A percentile compares a stretch with the other conserved stretches of the same genome.
Evolutionary conservation across 2,113 vertebrate species (phyloP).

Genomic region (Tauraco erythrolophus): DNA sequence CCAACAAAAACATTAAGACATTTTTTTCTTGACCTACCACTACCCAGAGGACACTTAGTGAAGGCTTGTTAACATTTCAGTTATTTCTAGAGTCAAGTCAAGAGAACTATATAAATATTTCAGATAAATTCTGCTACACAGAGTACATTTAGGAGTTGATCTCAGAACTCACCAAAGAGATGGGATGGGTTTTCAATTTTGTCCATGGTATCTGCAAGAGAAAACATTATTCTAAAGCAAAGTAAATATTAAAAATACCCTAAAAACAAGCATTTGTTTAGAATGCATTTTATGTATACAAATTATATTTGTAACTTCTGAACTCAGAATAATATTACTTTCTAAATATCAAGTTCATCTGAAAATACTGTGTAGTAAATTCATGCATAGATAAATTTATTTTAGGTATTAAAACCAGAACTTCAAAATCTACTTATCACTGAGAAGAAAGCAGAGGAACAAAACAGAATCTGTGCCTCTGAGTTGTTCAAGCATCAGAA

Average conservation of each 20-base stretch:
- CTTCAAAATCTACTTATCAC: neutral
- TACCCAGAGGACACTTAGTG: neutral
- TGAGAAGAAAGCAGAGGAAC: neutral
- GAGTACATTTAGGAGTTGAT: neutral
- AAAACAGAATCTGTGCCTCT: neutral
- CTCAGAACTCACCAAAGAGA: constrained; percentile 87
- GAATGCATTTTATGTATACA: neutral
- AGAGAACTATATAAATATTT: neutral
- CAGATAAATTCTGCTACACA: neutral
- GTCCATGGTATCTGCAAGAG: constrained; percentile 95
- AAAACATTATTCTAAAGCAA: constrained; percentile 55
- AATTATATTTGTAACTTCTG: neutral
- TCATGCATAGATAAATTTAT: neutral
- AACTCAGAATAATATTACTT: neutral
- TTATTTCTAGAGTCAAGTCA: neutral
- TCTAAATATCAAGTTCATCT: neutral
- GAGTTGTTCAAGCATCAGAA: neutral
- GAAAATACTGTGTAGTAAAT: neutral
- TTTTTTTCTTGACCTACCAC: neutral
- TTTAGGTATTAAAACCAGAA: neutral
- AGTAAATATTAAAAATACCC: neutral
- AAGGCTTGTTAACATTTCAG: neutral
- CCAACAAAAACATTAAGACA: neutral
- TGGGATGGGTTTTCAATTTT: constrained; percentile 97
- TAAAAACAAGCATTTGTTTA: neutral